phyloP scores from a whole-genome alignment of 2,888 invertebrate genomes.

The Parnassius smintheus region DNA sequence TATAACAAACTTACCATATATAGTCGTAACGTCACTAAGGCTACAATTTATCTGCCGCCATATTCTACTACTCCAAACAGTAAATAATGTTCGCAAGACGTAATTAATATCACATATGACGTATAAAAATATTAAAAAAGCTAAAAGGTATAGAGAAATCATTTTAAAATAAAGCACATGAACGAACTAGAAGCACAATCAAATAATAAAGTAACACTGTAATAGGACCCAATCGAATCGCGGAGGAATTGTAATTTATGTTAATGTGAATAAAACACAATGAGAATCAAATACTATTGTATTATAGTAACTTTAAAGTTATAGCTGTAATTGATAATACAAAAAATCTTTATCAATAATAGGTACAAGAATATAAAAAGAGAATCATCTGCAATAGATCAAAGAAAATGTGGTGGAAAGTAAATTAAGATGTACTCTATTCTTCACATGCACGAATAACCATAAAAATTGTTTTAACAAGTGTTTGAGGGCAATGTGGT shows the following conservation, averaged over 20 bases:
- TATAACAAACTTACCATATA: constrained; percentile 82
- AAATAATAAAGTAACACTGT: not conserved
- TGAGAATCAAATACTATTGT: too few species aligned
- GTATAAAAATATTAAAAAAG: constrained; percentile 75
- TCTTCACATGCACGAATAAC: too few species aligned
- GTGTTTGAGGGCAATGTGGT: too few species aligned
- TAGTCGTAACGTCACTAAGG: constrained; percentile 84
- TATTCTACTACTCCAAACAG: constrained; percentile 83
- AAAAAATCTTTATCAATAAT: too few species aligned
- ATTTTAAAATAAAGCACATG: constrained; percentile 27
- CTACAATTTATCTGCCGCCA: constrained; percentile 82
- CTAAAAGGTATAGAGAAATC: constrained; percentile 40
- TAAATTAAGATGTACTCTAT: too few species aligned
- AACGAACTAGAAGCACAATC: not conserved
- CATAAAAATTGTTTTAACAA: too few species aligned
- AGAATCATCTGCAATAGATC: too few species aligned
- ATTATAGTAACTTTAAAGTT: too few species aligned
- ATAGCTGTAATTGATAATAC: too few species aligned
- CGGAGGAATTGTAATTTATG: not conserved
- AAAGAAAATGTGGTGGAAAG: too few species aligned
- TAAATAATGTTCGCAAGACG: constrained; percentile 85
- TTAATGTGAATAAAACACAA: not conserved
- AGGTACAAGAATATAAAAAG: too few species aligned
- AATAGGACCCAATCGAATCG: not conserved
- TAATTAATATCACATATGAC: constrained; percentile 87